Base-by-base conservation (phyloP, 2,888 invertebrate genomes). In the Mesopsocus fuscifrons region DNA sequence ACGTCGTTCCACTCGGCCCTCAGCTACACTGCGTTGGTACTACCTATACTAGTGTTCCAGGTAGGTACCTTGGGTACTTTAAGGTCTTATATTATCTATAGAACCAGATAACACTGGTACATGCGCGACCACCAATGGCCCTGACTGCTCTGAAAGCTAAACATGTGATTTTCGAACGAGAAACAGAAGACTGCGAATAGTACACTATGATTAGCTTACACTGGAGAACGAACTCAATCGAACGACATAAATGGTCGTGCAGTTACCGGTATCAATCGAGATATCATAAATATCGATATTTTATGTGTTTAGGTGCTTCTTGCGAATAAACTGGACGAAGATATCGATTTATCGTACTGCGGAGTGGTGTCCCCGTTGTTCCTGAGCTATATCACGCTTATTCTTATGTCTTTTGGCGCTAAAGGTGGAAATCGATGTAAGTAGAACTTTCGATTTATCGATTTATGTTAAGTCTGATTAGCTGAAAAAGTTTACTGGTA, bases 381-480 rank as follows among this genome's bases (percentile, higher is more conserved):
- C 55, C 69, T 95, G 49, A 88, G 94, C 44, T 84, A 89, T 50
- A 68, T 82, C 35, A 88, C 92, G 1, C 73, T 97, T 43, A 87
- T 95, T 54, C 69, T 91, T 45, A 80, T 95, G 74, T 88, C 95
- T 6, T 95, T 95, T 61, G 89, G 85, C 58, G 85, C 92, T 45
- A 91, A 91, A 64, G 87, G 92, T 44, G 89, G 92, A 50, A 97
- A 95, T 60, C 84, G 82, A 70, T 95, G 89, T 89, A 67, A 78
- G 81, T 72, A 50, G n/a, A 3, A 13, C 15, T 42, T 22, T 41
- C 4, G 40, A 23, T 16, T 15, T 22, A 23, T 8, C 6, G 18
- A 17, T 43, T 4, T 30, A 33, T 23, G 8, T 13, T n/a, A 43
- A 11, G 11, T 26, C 33, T 20, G 11, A 17, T 11, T 2, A n/a